A percentile compares a stretch with the other conserved stretches of the same genome.
These are phyloP conservation scores for Semnornis frantzii DNA, from an alignment of 2,113 vertebrate species.

Conservation along the genomic window DNA sequence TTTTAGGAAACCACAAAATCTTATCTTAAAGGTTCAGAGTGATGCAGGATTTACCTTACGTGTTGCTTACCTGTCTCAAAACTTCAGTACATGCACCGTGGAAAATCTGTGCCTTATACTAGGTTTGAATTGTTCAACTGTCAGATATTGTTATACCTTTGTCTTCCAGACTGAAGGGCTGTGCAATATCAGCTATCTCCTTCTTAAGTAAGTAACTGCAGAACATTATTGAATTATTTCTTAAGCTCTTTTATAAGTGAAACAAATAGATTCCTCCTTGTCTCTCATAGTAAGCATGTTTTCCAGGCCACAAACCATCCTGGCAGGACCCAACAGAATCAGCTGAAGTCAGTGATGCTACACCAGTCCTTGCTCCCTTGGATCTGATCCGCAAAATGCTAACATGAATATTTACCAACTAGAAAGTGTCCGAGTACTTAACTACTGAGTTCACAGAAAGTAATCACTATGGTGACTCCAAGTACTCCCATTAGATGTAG, in stretches of 20 bases:
- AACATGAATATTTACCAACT: not conserved
- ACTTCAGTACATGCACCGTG: not conserved
- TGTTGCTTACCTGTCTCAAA: not conserved
- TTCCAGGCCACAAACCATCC: conserved; percentile 5
- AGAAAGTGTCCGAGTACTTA: not conserved
- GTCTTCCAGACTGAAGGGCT: not conserved
- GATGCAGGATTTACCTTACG: not conserved
- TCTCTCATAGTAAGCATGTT: conserved; percentile 42
- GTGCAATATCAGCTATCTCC: not conserved
- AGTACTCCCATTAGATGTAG: not conserved
- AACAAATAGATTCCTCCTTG: conserved; percentile 40
- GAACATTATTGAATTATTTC: conserved; percentile 54
- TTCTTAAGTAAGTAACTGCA: conserved; percentile 4
- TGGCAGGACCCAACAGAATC: not conserved
- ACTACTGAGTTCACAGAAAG: not conserved
- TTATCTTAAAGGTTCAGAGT: not conserved
- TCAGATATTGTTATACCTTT: not conserved
- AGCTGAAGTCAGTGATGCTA: not conserved
- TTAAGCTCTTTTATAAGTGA: conserved; percentile 48
- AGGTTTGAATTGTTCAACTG: not conserved
- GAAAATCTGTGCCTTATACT: not conserved
- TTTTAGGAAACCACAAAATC: not conserved
- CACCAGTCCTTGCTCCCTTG: not conserved
- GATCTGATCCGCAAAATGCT: not conserved
- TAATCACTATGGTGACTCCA: not conserved